Conservation (phyloP, 23 tunicate genomes). For the Ciona savignyi region DNA sequence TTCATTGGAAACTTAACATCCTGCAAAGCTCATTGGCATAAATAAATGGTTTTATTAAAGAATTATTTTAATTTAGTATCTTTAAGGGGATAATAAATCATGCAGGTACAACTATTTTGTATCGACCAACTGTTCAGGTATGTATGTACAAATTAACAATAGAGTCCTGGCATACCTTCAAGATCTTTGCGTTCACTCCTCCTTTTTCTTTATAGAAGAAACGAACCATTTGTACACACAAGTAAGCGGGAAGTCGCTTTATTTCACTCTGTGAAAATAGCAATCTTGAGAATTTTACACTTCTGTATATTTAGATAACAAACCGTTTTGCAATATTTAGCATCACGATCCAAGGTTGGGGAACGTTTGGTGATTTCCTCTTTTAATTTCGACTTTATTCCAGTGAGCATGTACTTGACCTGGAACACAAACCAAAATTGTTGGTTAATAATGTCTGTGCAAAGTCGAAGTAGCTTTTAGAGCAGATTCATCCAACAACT, state of each 20-base stretch:
- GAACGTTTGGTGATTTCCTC: constrained; percentile 77
- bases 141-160: too few species aligned
- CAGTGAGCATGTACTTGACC: constrained; percentile 91
- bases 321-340: constrained; percentile 65
- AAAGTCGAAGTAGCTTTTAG: too few species aligned
- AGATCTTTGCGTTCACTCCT: constrained; percentile 76
- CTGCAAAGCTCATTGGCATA: constrained; percentile 6
- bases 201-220: constrained; percentile 85
- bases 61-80: too few species aligned
- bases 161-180: constrained; percentile 78
- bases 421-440: neutral
- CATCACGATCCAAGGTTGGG: constrained; percentile 70
- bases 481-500: too few species aligned
- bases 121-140: too few species aligned
- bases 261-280: constrained; percentile 53
- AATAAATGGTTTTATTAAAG: too few species aligned
- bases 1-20: constrained; percentile 86
- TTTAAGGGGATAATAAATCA: too few species aligned
- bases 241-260: constrained; percentile 72
- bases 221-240: constrained; percentile 90
- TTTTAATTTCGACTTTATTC: constrained; percentile 58
- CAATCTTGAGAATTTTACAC: constrained; percentile 1
- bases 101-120: too few species aligned
- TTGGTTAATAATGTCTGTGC: neutral
- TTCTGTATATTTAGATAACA: neutral